These are phyloP conservation scores for Gonioctena quinquepunctata DNA, from an alignment of 1,140 invertebrate species.

Conservation along the genomic window DNA sequence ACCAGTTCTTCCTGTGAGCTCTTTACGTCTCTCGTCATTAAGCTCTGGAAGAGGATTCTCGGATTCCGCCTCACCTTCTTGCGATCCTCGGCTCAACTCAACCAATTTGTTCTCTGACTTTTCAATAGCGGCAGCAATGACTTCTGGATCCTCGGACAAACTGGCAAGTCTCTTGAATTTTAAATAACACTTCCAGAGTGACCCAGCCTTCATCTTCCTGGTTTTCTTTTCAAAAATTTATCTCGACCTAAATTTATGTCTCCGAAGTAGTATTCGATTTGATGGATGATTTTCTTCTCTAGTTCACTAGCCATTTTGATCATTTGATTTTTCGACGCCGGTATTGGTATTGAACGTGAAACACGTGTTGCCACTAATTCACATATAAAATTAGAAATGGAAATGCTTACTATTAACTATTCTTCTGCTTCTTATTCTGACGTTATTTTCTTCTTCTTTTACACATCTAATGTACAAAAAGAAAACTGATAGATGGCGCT, in stretches of 20 bases:
- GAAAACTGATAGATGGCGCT: no score
- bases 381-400: no score
- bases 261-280: constrained; percentile 73
- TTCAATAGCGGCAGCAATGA: constrained; percentile 75
- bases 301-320: constrained; percentile 51
- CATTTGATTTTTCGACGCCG: no score
- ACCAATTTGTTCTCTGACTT: constrained; percentile 77
- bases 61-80: constrained; percentile 78
- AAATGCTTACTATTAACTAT: no score
- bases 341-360: no score
- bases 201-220: constrained; percentile 92
- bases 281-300: constrained; percentile 64
- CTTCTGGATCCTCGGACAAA: constrained; percentile 69
- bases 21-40: constrained; percentile 80
- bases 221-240: constrained; percentile 85
- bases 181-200: constrained; percentile 76
- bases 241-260: constrained; percentile 88
- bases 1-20: constrained; percentile 71
- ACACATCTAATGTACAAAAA: no score
- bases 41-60: constrained; percentile 82
- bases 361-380: no score
- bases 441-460: no score
- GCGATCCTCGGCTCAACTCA: constrained; percentile 78
- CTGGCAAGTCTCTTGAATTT: constrained; percentile 87
- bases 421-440: no score